Evolutionary conservation across 2,113 vertebrate species (phyloP).

Genomic region (Theristicus caerulescens): DNA sequence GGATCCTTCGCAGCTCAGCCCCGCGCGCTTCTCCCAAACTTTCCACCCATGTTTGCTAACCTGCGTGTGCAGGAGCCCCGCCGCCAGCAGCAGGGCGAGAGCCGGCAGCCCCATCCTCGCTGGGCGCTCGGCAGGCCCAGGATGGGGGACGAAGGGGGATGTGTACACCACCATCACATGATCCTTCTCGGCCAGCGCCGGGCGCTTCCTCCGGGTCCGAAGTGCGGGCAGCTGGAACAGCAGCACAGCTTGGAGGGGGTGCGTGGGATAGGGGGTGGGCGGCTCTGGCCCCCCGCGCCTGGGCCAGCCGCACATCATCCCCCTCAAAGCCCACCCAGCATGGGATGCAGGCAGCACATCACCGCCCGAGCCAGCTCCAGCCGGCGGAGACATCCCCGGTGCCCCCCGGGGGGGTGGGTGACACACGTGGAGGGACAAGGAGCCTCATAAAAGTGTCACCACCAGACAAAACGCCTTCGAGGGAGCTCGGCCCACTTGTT

Average conservation of each 20-base stretch:
- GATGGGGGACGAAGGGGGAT: background rate
- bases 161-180: background rate
- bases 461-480: background rate
- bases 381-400: accelerated
- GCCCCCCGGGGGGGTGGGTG: background rate
- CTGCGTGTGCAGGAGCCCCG: background rate
- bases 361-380: accelerated
- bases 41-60: background rate
- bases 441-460: background rate
- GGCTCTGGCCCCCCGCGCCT: accelerated
- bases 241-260: background rate
- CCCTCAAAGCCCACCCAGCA: background rate
- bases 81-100: background rate
- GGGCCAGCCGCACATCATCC: too few relatives aligned
- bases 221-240: background rate
- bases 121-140: background rate
- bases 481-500: background rate
- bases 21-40: accelerated
- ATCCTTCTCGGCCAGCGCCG: background rate
- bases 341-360: too few relatives aligned
- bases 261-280: accelerated
- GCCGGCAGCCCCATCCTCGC: background rate
- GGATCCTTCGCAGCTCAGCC: background rate
- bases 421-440: background rate
- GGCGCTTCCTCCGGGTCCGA: background rate